Conservation (phyloP, 2,113 vertebrate genomes). For the Phrynocephalus versicolor region DNA sequence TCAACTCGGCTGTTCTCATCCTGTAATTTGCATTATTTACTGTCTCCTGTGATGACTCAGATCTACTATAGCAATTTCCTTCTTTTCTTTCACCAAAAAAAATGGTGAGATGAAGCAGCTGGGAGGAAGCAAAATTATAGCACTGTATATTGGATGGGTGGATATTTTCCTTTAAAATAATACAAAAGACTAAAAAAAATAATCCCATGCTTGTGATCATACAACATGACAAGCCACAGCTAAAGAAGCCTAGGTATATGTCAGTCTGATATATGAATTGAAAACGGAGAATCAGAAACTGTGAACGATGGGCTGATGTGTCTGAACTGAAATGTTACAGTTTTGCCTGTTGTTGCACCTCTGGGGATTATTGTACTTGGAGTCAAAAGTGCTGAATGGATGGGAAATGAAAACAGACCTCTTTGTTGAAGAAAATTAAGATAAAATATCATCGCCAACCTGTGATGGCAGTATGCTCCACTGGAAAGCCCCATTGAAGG, state of each 20-base stretch:
- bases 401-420: not conserved
- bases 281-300: not conserved
- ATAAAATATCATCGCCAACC: no score
- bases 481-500: no score
- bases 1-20: not conserved
- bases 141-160: not conserved
- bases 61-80: not conserved
- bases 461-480: no score
- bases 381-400: not conserved
- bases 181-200: not conserved
- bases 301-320: not conserved
- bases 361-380: not conserved
- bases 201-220: not conserved
- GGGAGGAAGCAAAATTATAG: not conserved
- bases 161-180: not conserved
- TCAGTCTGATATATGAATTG: not conserved
- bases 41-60: not conserved
- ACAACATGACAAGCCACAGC: not conserved
- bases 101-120: not conserved
- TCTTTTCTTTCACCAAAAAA: slow-evolving; percentile 5
- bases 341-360: not conserved
- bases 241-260: not conserved
- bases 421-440: no score
- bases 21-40: slow-evolving; percentile 28
- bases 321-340: not conserved